Evolutionary conservation across 2,113 vertebrate species (phyloP).

Genomic region (Nothocercus nigrocapillus): DNA sequence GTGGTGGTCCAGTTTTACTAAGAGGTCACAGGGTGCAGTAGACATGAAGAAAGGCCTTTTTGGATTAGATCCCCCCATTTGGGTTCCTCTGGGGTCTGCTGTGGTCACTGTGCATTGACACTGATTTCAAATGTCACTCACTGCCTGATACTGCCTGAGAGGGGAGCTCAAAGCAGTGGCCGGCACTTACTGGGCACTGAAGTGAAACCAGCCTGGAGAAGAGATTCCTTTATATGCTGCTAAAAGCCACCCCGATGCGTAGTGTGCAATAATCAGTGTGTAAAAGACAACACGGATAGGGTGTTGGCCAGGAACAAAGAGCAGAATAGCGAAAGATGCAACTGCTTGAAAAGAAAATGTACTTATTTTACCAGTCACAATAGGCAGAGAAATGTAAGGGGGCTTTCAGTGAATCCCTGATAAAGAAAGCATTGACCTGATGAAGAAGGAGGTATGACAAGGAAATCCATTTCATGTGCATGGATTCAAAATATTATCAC

Average conservation of each 20-base stretch:
- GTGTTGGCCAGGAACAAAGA: not conserved
- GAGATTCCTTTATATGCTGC: not conserved
- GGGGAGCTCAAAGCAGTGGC: not conserved
- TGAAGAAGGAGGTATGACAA: conserved; percentile 1
- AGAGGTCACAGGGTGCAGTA: not conserved
- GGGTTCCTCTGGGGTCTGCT: not conserved
- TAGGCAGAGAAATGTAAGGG: not conserved
- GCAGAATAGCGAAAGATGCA: not conserved
- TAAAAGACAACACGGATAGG: not conserved
- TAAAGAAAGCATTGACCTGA: conserved; percentile 2
- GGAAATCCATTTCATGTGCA: not conserved
- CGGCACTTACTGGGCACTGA: not conserved
- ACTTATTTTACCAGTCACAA: not conserved
- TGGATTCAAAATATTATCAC: not conserved
- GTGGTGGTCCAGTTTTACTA: not conserved
- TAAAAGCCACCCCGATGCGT: rapidly evolving
- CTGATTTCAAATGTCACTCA: not conserved
- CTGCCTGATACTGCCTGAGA: rapidly evolving
- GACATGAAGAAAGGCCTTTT: not conserved
- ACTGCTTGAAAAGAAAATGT: not conserved
- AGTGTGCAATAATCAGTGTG: not conserved
- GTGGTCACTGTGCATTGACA: not conserved
- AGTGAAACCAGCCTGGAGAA: not conserved
- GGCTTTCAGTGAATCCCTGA: not conserved
- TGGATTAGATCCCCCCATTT: not conserved